Evolutionary conservation across 2,797 vertebrate genomes (phyloP), one percentile per base, ranked within the genome.

Genomic region (Menidia menidia): DNA sequence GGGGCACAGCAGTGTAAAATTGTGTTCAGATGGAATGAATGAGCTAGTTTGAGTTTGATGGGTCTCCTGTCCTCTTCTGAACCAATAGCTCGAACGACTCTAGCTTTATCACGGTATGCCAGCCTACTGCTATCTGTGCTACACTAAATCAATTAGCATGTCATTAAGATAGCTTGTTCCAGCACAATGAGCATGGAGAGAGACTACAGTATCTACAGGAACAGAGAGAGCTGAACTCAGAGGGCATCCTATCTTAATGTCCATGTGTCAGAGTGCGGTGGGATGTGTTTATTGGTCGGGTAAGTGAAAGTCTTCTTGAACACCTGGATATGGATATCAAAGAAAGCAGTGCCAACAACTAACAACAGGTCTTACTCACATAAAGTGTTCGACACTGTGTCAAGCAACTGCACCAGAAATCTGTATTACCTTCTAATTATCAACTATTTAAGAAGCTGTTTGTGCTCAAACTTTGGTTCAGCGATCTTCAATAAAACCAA

Each of bases 51-150:
- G 79, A 82, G 74, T 90, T 88, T 90, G 87, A 90, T 80, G 86
- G 88, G 87, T 75, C 84, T 86, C 84, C 86, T 77, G 75, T 87
- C 85, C 83, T 85, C 68, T 74, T 82, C 82, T 91, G 78, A 90
- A 85, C 78, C 77, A 83, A 90, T 86, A 88, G 67, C 77, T 79
- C 74, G 58, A 88, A 80, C 67, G 81, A 86, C 88, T 77, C 85
- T 35, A 32, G 86, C 91, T 94, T 95, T 94, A 95, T 94, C 95
- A 92, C 70, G 61, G 83, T 77, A 88, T 89, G 91, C 84, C 94
- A 95, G 92, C 88, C 83, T 65, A 84, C 85, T 60, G 63, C 85
- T 89, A 87, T 86, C 88, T 85, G 83, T 68, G 88, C 80, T 68
- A 58, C 75, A 79, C 88, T 90, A 95, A 94, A 95, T 92, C 83